These are phyloP conservation scores for Microcaecilia unicolor DNA, from an alignment of 2,797 vertebrate genomes.

Conservation along the genomic window DNA sequence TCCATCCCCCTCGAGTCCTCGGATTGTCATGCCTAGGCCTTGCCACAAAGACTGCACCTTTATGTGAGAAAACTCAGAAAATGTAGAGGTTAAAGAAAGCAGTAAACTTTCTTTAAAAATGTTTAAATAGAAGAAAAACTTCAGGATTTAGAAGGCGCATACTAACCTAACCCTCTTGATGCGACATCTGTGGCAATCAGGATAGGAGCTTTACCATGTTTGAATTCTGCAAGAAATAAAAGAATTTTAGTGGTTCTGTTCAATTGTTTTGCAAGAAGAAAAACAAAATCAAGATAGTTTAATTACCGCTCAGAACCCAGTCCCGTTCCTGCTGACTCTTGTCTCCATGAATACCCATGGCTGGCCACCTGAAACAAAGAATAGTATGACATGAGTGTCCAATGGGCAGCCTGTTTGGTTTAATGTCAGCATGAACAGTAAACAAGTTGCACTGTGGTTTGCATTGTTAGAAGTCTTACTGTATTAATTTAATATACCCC, in stretches of 20 bases:
- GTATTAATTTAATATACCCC: too few relatives aligned
- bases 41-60: slow-evolving; percentile 99
- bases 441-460: too few relatives aligned
- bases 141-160: slow-evolving; percentile 48
- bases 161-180: slow-evolving; percentile 96
- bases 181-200: slow-evolving; percentile 96
- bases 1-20: slow-evolving; percentile 98
- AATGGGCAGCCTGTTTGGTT: too few relatives aligned
- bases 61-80: slow-evolving; percentile 98
- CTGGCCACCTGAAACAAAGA: slow-evolving; percentile 77
- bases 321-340: slow-evolving; percentile 96
- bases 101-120: slow-evolving; percentile 96
- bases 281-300: accelerated
- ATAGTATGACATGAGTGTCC: background rate
- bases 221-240: slow-evolving; percentile 72
- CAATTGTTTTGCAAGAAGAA: accelerated
- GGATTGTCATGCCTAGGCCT: slow-evolving; percentile 99
- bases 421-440: too few relatives aligned
- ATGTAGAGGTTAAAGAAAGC: slow-evolving; percentile 99
- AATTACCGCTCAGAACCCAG: slow-evolving; percentile 93
- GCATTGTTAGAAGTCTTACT: too few relatives aligned
- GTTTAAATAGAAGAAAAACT: slow-evolving; percentile 22
- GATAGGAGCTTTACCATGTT: slow-evolving; percentile 95
- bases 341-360: slow-evolving; percentile 96
- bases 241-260: background rate